These are phyloP conservation scores for Eurystomus glaucurus DNA, from an alignment of 2,797 vertebrate genomes.

Conservation along the genomic window DNA sequence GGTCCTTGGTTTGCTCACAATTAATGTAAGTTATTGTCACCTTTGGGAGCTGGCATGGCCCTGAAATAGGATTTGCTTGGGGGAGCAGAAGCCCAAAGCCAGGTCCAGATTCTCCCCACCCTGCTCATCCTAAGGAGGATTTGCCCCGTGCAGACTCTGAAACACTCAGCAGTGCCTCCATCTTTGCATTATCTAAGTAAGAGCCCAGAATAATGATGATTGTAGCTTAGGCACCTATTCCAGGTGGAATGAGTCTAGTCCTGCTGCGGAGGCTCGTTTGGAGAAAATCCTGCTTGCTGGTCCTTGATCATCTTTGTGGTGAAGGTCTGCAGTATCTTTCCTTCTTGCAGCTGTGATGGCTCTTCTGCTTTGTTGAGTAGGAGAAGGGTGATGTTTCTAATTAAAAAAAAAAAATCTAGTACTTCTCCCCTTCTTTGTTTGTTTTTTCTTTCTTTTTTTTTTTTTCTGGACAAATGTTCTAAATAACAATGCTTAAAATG, in stretches of 20 bases:
- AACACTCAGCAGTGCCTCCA: neutral
- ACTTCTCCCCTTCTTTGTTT: conserved; percentile 42
- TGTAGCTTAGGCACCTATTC: neutral
- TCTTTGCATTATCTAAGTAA: neutral
- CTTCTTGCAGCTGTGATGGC: neutral
- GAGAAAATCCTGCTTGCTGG: neutral
- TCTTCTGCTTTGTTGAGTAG: neutral
- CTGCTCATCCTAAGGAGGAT: neutral
- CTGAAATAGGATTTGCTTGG: neutral
- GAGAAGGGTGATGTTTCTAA: conserved; percentile 33
- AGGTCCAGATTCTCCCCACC: neutral
- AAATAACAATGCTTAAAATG: neutral
- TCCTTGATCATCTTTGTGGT: neutral
- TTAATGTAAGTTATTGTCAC: neutral
- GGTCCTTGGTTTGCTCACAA: neutral
- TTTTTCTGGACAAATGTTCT: neutral
- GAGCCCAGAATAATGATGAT: neutral
- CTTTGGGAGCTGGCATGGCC: neutral
- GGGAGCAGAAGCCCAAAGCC: neutral
- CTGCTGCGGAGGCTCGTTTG: neutral
- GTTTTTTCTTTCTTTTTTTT: neutral
- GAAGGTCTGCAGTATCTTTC: neutral
- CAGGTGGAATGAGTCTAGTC: neutral
- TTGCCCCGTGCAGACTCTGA: rapidly evolving
- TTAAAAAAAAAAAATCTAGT: conserved; percentile 1